phyloP scores from a whole-genome alignment of 1,140 invertebrate species.

The Paralvinella palmiformis region DNA sequence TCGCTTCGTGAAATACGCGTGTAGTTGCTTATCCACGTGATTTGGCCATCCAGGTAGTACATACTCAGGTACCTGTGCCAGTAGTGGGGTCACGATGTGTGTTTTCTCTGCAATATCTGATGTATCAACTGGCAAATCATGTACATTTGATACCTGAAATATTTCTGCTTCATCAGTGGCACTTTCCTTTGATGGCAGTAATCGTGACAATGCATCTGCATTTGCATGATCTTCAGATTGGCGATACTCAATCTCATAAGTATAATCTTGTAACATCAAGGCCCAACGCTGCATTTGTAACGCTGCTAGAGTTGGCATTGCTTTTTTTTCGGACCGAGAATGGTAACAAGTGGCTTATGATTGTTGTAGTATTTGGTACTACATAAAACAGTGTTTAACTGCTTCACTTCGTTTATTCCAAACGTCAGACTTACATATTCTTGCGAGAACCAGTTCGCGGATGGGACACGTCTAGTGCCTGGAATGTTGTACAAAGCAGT shows the following conservation, averaged over 20 bases:
- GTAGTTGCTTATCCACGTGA: not conserved
- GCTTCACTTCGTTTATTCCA: conserved; percentile 53
- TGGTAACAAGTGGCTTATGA: conserved; percentile 39
- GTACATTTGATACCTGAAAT: not conserved
- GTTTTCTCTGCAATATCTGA: conserved; percentile 1
- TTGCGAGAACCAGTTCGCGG: too few relatives aligned
- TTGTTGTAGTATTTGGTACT: conserved; percentile 45
- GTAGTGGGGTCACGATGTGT: not conserved
- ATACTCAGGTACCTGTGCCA: not conserved
- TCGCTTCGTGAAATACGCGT: not conserved
- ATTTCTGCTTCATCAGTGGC: not conserved
- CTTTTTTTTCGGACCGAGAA: conserved; percentile 25
- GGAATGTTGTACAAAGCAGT: too few relatives aligned
- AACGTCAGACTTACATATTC: too few relatives aligned
- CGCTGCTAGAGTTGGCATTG: conserved; percentile 29
- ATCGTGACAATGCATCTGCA: conserved; percentile 1
- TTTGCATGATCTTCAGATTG: conserved; percentile 1
- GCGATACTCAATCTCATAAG: not conserved
- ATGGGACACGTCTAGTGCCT: too few relatives aligned
- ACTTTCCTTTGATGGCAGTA: not conserved
- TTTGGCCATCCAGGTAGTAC: not conserved
- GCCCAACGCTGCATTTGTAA: conserved; percentile 43
- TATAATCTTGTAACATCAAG: too few relatives aligned
- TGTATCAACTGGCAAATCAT: not conserved
- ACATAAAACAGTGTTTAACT: conserved; percentile 54